Conservation (phyloP, 2,797 vertebrate genomes). For the Eospalax fontanierii region DNA sequence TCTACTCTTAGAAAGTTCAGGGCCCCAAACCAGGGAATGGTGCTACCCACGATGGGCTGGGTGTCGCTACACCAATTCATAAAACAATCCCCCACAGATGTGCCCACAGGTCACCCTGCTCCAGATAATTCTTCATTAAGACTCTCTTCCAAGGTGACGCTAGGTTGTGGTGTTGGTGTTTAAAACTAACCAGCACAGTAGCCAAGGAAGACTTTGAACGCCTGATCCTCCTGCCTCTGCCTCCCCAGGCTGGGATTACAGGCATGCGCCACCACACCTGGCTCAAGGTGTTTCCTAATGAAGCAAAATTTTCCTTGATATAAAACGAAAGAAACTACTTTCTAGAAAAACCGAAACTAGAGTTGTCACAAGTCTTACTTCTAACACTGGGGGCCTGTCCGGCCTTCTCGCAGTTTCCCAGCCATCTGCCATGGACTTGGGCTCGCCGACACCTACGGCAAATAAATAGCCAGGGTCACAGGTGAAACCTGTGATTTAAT, state of each 20-base stretch:
- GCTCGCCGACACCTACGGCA: slow-evolving; percentile 87
- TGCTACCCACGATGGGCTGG: neutral
- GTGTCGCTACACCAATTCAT: neutral
- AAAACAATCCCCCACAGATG: neutral
- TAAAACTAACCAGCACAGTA: neutral
- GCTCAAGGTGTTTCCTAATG: neutral
- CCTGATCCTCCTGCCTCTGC: neutral
- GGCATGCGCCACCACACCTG: neutral
- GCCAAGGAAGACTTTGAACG: neutral
- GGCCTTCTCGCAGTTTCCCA: slow-evolving; percentile 93
- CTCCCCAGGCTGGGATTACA: too few species aligned
- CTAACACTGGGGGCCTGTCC: slow-evolving; percentile 91
- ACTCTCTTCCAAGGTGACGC: neutral
- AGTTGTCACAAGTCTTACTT: slow-evolving; percentile 84
- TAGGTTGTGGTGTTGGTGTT: neutral
- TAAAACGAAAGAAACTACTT: neutral
- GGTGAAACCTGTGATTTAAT: neutral
- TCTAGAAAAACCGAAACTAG: neutral
- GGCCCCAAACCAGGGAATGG: neutral
- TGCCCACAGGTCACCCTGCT: neutral
- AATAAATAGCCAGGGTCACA: neutral
- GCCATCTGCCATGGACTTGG: slow-evolving; percentile 92
- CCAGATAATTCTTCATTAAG: neutral
- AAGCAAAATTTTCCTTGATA: neutral
- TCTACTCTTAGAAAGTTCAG: neutral